Conservation (phyloP, 2,888 invertebrate genomes). For the Blera fallax region DNA sequence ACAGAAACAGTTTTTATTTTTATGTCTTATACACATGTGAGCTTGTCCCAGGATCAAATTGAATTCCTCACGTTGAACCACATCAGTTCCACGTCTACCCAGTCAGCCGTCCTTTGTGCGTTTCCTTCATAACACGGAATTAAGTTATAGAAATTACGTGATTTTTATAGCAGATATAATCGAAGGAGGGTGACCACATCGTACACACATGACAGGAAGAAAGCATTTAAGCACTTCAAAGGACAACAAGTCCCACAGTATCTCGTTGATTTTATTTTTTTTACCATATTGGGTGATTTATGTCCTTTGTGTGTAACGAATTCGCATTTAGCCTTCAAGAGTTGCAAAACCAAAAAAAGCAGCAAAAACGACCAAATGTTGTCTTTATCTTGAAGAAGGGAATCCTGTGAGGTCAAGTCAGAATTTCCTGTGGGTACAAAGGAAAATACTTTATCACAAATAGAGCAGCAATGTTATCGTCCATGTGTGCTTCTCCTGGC, state of each 20-base stretch:
- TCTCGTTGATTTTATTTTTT: conserved; percentile 51
- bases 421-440: conserved; percentile 40
- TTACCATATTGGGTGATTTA: conserved; percentile 56
- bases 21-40: conserved; percentile 27
- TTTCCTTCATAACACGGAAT: conserved; percentile 55
- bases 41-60: conserved; percentile 54
- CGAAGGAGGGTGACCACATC: conserved; percentile 43
- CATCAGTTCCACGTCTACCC: conserved; percentile 22
- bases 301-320: conserved; percentile 66
- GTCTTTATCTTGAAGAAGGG: conserved; percentile 58
- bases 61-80: conserved; percentile 41
- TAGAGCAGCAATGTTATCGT: conserved; percentile 35
- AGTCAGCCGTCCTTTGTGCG: conserved; percentile 16
- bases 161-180: conserved; percentile 66
- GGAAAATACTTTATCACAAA: conserved; percentile 66
- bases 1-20: conserved; percentile 16
- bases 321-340: conserved; percentile 56
- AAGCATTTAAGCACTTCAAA: conserved; percentile 70
- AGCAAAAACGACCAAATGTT: conserved; percentile 61
- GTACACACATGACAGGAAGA: conserved; percentile 53
- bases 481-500: conserved; percentile 24
- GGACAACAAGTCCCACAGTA: conserved; percentile 35
- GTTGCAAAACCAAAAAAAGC: conserved; percentile 42
- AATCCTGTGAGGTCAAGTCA: conserved; percentile 55
- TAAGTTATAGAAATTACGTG: conserved; percentile 73